phyloP scores from a whole-genome alignment of 2,888 invertebrate species.

The Oxytorus armatus region DNA sequence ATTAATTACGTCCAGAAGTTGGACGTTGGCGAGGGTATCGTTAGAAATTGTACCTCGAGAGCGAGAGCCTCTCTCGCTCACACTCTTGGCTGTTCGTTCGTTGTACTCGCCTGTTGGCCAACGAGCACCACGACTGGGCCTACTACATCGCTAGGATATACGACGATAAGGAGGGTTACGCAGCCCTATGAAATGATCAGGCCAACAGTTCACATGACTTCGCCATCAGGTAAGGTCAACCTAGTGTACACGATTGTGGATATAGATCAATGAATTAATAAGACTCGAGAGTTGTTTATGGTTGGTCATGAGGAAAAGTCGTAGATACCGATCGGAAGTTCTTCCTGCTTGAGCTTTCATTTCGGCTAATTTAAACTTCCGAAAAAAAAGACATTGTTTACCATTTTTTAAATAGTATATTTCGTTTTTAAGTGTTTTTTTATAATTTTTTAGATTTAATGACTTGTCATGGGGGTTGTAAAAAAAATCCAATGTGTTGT shows the following conservation, averaged over 20 bases:
- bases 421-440: too few relatives aligned
- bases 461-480: too few relatives aligned
- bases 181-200: constrained; percentile 12
- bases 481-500: too few relatives aligned
- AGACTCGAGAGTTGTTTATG: not conserved
- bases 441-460: too few relatives aligned
- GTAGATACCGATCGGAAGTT: too few relatives aligned
- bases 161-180: constrained; percentile 10
- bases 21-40: constrained; percentile 77
- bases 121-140: constrained; percentile 17
- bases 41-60: constrained; percentile 66
- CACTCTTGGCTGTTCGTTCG: constrained; percentile 6
- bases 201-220: constrained; percentile 22
- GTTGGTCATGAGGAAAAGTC: too few relatives aligned
- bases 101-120: constrained; percentile 19
- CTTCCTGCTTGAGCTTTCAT: too few relatives aligned
- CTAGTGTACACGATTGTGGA: not conserved
- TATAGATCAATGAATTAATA: not conserved
- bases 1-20: constrained; percentile 84
- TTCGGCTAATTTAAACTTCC: too few relatives aligned
- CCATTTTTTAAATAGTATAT: too few relatives aligned
- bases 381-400: too few relatives aligned
- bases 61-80: constrained; percentile 29
- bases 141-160: constrained; percentile 12
- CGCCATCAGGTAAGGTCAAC: constrained; percentile 6